Evolutionary conservation across 1,140 invertebrate genomes (phyloP).

Genomic region (Trichonephila clavipes): DNA sequence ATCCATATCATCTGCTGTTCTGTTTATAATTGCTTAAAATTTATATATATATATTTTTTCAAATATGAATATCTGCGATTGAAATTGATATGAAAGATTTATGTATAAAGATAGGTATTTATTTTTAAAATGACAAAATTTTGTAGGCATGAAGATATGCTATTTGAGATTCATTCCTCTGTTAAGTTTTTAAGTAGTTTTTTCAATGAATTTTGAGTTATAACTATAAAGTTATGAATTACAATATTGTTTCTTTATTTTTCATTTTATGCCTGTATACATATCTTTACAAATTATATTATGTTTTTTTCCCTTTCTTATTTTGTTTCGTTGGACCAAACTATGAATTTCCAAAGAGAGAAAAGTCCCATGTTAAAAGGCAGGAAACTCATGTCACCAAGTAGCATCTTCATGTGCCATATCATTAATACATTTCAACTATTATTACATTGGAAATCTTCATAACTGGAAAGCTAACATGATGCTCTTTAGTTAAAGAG

Average conservation of each 20-base stretch:
- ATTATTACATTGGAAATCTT: neutral
- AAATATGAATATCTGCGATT: slow-evolving; percentile 8
- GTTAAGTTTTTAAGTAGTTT: neutral
- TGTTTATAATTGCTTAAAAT: slow-evolving; percentile 44
- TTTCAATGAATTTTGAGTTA: too few relatives aligned
- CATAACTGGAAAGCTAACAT: slow-evolving; percentile 23
- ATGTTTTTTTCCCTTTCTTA: neutral
- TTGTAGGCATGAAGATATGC: neutral
- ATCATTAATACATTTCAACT: slow-evolving; percentile 37
- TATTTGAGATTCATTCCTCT: neutral
- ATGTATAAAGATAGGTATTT: slow-evolving; percentile 26
- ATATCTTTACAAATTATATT: neutral
- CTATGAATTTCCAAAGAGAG: neutral
- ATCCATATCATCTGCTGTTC: slow-evolving; percentile 51
- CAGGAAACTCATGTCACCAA: slow-evolving; percentile 18
- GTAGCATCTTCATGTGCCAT: slow-evolving; percentile 59
- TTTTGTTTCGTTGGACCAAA: slow-evolving; percentile 44
- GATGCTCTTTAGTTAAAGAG: slow-evolving; percentile 42
- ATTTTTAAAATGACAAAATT: neutral
- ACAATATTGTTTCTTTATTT: neutral
- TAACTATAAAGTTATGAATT: too few relatives aligned
- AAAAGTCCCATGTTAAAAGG: neutral
- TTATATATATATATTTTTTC: slow-evolving; percentile 27
- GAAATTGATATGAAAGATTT: neutral
- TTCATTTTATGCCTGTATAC: neutral